Base-by-base conservation (phyloP, 1,140 invertebrate species). In the Cryptotermes secundus region DNA sequence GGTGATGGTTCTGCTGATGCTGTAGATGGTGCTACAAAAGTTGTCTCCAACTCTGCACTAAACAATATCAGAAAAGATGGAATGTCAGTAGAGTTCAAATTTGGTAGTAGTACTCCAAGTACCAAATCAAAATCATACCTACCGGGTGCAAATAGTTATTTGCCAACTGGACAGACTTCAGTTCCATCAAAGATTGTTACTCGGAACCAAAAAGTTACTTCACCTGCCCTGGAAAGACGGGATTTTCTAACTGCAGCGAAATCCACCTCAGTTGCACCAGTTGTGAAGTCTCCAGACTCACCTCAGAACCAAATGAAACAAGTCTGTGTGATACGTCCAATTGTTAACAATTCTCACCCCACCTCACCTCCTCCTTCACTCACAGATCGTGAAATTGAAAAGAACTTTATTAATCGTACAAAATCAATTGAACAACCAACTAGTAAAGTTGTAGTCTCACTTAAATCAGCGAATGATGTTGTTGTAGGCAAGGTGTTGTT, bases 51-150 rank as follows among this genome's bases (percentile, higher is more conserved):
- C 84, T 88, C 89, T 3, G 93, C 94, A 1, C 86, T 94, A 79
- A 93, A 94, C 72, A 94, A 95, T 87, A 95, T 95, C 86, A 90
- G 93, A 34, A 92, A 92, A 88, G 94, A 94, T 34, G 93, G 93
- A 34, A 91, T 89, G 45, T 92, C 92, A 3, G 90, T 93, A 84
- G 91, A 92, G 84, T 94, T 93, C 87, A 92, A 91, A 83, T 94
- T 95, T 85, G 89, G 86, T 84, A 38, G 35, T 35, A 84, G 79
- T 80, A 26, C n/a, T 42, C 3, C 88, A 35, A 88, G 88, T 65
- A 34, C 87, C 49, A 89, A 83, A 87, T 87, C 83, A 31, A 90
- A 90, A 81, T 90, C 90, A 9, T 92, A 93, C 86, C 86, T 93
- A 59, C 92, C 93, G 4, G 87, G 90, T 34, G 86, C 87, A n/a